Conservation (phyloP, 2,797 vertebrate genomes). For the Rhadinocentrus ornatus region DNA sequence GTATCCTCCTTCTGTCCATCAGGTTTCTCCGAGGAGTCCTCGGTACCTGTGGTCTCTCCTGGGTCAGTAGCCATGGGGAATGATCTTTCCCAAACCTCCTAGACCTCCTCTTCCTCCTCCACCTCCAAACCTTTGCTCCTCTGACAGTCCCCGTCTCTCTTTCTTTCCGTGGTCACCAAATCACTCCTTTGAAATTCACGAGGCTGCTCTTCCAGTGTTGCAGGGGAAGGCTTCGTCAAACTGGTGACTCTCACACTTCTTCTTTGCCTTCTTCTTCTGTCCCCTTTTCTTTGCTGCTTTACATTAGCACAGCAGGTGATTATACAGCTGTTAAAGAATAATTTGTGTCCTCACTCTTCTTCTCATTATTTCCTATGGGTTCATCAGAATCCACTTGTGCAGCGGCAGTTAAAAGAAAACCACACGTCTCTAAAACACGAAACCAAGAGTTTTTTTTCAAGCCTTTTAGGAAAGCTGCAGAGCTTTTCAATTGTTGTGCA, state of each 20-base stretch:
- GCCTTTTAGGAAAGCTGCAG: slow-evolving; percentile 31
- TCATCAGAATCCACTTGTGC: slow-evolving; percentile 38
- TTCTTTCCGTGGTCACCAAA: slow-evolving; percentile 70
- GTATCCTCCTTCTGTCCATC: slow-evolving; percentile 84
- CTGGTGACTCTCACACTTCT: slow-evolving; percentile 11
- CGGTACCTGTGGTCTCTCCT: slow-evolving; percentile 90
- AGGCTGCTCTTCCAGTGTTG: slow-evolving; percentile 41
- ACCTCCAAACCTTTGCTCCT: slow-evolving; percentile 80
- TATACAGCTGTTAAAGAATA: slow-evolving; percentile 35
- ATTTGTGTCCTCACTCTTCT: slow-evolving; percentile 51
- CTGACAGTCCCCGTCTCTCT: slow-evolving; percentile 84
- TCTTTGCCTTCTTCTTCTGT: slow-evolving; percentile 9
- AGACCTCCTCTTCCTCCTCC: slow-evolving; percentile 64
- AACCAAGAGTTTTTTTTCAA: slow-evolving; percentile 32
- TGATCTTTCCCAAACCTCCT: slow-evolving; percentile 64
- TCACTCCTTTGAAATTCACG: slow-evolving; percentile 46
- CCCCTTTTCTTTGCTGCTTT: slow-evolving; percentile 33
- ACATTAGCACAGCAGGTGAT: slow-evolving; percentile 25
- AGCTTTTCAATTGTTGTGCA: slow-evolving; percentile 43
- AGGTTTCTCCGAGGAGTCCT: slow-evolving; percentile 91
- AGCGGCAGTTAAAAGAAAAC: slow-evolving; percentile 31
- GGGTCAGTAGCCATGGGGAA: slow-evolving; percentile 92
- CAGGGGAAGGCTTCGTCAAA: slow-evolving; percentile 30
- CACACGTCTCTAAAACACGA: slow-evolving; percentile 32
- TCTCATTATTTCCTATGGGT: slow-evolving; percentile 61